Conservation (phyloP, 2,797 vertebrate genomes). For the Anas georgica region DNA sequence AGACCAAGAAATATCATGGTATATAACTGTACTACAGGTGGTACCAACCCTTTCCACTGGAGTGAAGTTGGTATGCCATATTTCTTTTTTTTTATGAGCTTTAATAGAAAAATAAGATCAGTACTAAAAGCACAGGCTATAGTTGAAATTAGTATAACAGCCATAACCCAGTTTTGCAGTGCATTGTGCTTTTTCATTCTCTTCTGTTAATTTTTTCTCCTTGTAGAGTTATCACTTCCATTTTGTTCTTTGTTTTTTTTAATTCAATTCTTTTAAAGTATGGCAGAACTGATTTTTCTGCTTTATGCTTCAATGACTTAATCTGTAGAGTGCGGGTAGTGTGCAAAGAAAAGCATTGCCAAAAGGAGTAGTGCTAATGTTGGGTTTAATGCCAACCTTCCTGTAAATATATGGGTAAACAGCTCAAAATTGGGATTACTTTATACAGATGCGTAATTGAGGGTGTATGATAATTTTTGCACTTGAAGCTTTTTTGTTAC, state of each 20-base stretch:
- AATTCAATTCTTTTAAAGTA: neutral
- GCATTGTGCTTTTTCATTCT: neutral
- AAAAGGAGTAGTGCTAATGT: neutral
- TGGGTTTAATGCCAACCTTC: neutral
- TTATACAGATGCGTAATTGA: neutral
- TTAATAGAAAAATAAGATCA: neutral
- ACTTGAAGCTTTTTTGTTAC: neutral
- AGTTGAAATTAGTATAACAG: neutral
- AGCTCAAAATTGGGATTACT: neutral
- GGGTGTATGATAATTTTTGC: neutral
- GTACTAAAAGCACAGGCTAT: neutral
- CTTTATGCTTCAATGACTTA: neutral
- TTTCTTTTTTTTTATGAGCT: constrained; percentile 29
- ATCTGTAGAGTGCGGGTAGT: neutral
- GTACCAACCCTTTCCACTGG: constrained; percentile 92
- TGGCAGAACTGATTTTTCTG: neutral
- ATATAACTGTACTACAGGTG: constrained; percentile 91
- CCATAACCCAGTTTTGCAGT: constrained; percentile 8
- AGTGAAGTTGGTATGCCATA: constrained; percentile 89
- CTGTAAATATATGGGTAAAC: neutral
- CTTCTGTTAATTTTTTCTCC: neutral
- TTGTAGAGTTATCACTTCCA: neutral
- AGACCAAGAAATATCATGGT: constrained; percentile 89
- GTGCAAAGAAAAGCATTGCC: neutral
- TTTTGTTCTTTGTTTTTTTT: neutral